Base-by-base conservation (phyloP, 1,140 invertebrate genomes). In the Limonius californicus region DNA sequence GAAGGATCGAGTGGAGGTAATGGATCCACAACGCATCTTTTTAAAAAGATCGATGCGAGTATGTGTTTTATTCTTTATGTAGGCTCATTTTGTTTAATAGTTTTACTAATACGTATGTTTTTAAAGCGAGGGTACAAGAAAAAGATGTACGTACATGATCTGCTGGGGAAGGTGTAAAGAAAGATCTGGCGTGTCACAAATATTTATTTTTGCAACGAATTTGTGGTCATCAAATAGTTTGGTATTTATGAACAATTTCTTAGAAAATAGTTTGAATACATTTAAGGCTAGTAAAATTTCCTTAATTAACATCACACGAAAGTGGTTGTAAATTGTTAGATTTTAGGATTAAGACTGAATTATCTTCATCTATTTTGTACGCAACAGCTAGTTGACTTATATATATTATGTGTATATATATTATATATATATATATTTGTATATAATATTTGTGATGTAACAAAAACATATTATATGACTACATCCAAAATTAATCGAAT, bases 41-140 rank as follows among this genome's bases (percentile, higher is more conserved):
- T 82, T 54, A 76, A 85, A 67, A 62, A 19, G 15, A 82, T 87
- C 65, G 90, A 92, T 74, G 82, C 91, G 66, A 86, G 87, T 63
- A 83, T 91, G 70, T 91, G 88, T 75, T 83, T 90, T 63, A 71
- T 90, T 18, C 76, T 92, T 16, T 92, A 92, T 71, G 71, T 87
- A 23, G 76, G 82, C 27, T 90, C 87, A 61, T 84, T 87, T 47
- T 66, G 80, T 35, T 85, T 91, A 70, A 80, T 92, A 61, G 81
- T 90, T 59, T 58, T 90, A 59, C 85, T 92, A 56, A 91, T 91
- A 74, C 87, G 89, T 71, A 85, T 88, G 73, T 90, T 91, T 74
- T 80, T 88, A 57, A 81, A 87, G 54, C 87, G 82, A 71, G 83
- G 81, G 62, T 87, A 88, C 71, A 84, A 82, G 69, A 90, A 87